phyloP scores from a whole-genome alignment of 2,797 vertebrate species.

The Coranthus polyacanthus region DNA sequence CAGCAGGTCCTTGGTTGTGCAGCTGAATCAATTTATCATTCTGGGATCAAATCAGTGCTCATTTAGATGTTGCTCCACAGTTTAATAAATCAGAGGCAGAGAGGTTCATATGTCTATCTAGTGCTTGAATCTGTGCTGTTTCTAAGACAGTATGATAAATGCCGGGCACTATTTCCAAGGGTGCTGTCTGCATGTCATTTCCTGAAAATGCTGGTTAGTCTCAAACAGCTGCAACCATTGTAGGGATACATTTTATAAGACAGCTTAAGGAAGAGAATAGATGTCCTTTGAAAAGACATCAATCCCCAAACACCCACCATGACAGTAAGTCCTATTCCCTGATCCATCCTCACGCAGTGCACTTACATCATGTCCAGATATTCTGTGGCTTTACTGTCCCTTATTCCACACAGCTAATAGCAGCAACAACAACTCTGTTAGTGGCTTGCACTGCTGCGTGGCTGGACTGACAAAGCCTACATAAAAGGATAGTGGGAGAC shows the following conservation, averaged over 20 bases:
- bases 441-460: conserved; percentile 57
- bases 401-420: conserved; percentile 81
- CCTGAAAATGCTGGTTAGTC: conserved; percentile 51
- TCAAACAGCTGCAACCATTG: conserved; percentile 40
- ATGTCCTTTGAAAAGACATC: conserved; percentile 69
- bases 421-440: conserved; percentile 75
- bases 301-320: conserved; percentile 70
- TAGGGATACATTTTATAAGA: conserved; percentile 54
- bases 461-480: conserved; percentile 69
- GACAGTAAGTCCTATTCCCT: conserved; percentile 65
- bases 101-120: conserved; percentile 55
- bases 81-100: conserved; percentile 70
- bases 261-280: conserved; percentile 63
- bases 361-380: conserved; percentile 66
- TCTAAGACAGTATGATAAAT: conserved; percentile 61
- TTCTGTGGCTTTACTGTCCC: conserved; percentile 65
- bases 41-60: conserved; percentile 73
- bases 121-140: conserved; percentile 50
- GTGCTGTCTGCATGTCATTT: conserved; percentile 66
- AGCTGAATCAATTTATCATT: conserved; percentile 67
- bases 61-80: conserved; percentile 55
- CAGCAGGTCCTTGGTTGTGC: conserved; percentile 60
- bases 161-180: conserved; percentile 59
- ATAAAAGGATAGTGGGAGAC: conserved; percentile 71
- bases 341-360: conserved; percentile 59